Evolutionary conservation across 2,113 vertebrate genomes (phyloP).

Genomic region (Burhinus oedicnemus): DNA sequence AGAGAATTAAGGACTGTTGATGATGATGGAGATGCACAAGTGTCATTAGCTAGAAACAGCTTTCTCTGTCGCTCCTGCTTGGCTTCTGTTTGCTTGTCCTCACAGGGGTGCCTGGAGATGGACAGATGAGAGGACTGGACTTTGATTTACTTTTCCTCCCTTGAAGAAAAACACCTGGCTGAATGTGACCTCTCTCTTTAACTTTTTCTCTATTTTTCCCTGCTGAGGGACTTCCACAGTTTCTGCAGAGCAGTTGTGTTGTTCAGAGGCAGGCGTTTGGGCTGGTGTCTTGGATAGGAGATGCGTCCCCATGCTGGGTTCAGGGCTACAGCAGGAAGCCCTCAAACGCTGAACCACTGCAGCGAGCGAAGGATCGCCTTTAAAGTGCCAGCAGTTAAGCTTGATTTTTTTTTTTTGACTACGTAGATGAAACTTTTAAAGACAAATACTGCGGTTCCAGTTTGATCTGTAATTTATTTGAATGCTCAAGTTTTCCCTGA

Average conservation of each 20-base stretch:
- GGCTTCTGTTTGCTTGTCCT: neutral
- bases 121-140: neutral
- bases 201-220: neutral
- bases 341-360: neutral
- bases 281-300: neutral
- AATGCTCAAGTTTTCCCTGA: neutral
- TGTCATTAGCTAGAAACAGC: neutral
- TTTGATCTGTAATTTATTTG: neutral
- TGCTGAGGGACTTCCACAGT: neutral
- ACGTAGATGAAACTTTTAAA: neutral
- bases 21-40: neutral
- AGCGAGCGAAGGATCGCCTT: rapidly evolving
- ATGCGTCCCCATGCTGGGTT: neutral
- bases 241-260: neutral
- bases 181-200: neutral
- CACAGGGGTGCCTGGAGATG: neutral
- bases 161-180: neutral
- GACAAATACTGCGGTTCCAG: neutral
- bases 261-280: neutral
- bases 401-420: neutral
- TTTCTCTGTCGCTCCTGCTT: neutral
- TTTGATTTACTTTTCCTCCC: neutral
- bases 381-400: neutral
- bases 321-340: neutral
- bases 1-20: neutral